Base-by-base conservation (phyloP, 2,888 invertebrate species). In the Arctia plantaginis region DNA sequence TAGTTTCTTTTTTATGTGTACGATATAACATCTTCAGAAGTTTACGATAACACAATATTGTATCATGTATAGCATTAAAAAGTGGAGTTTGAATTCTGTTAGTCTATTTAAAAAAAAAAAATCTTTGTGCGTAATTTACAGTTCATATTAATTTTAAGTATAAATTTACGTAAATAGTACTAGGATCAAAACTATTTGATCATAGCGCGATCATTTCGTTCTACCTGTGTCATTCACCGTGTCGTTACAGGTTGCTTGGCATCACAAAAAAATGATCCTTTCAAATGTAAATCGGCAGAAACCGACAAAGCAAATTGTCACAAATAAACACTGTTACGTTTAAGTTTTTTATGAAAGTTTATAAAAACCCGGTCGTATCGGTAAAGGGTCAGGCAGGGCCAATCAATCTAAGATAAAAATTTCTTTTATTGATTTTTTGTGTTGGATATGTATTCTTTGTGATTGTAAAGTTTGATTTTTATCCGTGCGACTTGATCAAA, bases 251-350 rank as follows among this genome's bases (percentile, higher is more conserved):
- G 94, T 94, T 93, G 93, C 91, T 90, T 86, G 87, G 87, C 87
- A 90, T 86, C 85, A 91, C 90, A 93, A 94, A 94, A 55, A 93
- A 84, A 83, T 75, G 74, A 89, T 87, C 91, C 89, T 94, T 95
- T 95, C 93, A 95, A 95, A 95, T 95, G 95, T 94, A 95, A 95
- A 95, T 95, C 92, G 90, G 91, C 89, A 92, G 89, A 90, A 93
- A 93, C 95, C 95, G 95, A 95, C 95, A 95, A 95, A 95, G 95
- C 95, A 95, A 95, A 95, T 95, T 95, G 95, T 95, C 95, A 95
- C 95, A 95, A 95, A 95, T 95, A 95, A 95, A 95, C 95, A 95
- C 91, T 91, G 94, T 94, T 95, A 93, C 94, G 90, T 93, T 92
- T 90, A 85, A 89, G 92, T 94, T 94, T 87, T 94, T 93, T 94